Conservation (phyloP, 2,113 vertebrate species). For the Pollachius pollachius region DNA sequence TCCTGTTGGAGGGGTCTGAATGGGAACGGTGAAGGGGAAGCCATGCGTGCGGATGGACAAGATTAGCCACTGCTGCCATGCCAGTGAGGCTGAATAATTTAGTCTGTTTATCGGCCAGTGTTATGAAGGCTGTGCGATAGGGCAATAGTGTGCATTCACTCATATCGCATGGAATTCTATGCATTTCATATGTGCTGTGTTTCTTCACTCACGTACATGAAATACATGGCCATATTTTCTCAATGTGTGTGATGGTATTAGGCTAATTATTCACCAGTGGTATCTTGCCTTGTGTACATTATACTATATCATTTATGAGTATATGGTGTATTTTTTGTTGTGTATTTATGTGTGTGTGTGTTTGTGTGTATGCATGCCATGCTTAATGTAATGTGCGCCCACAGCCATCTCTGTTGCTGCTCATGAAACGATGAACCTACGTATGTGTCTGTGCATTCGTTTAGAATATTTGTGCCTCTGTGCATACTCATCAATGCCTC, state of each 20-base stretch:
- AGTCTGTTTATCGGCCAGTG: no score
- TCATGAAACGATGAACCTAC: background rate
- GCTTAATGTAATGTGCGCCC: background rate
- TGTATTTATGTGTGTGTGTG: background rate
- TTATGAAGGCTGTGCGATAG: no score
- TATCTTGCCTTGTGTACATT: no score
- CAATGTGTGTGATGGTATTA: no score
- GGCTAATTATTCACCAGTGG: no score
- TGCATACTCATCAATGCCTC: no score
- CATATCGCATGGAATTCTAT: no score
- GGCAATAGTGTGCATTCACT: no score
- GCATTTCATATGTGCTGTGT: no score
- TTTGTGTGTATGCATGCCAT: background rate
- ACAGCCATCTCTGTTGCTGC: background rate
- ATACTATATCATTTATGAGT: background rate
- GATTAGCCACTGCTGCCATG: background rate
- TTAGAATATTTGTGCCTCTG: background rate
- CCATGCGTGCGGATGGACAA: background rate
- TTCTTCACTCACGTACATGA: no score
- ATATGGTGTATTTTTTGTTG: constrained; percentile 1
- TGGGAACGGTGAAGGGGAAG: background rate
- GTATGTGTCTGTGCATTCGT: background rate
- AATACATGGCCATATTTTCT: no score
- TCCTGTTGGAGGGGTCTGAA: background rate
- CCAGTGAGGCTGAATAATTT: constrained; percentile 1